Base-by-base conservation (phyloP, 2,797 vertebrate species). In the Micrastur ruficollis region DNA sequence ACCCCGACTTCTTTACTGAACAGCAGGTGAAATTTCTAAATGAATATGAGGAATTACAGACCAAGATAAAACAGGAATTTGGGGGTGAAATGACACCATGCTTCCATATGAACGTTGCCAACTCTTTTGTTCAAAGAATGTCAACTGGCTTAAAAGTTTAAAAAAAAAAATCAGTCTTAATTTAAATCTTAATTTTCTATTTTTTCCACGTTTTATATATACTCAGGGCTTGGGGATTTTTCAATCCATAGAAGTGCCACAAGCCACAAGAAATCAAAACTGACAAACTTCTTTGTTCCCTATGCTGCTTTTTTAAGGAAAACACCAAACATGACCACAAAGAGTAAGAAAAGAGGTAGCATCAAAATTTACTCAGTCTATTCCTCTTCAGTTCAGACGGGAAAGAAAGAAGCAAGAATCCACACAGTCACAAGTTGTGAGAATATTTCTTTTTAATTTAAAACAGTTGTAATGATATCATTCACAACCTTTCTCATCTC, bases 391-490 rank as follows among this genome's bases (percentile, higher is more conserved):
- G 32, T 36, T 70, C 53, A 68, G 53, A 71, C 44, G 89, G 71
- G 53, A 89, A 74, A 65, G 29, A 79, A 80, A 91, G 67, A 86
- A 96, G 81, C 40, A 97, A 89, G 87, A 96, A 88, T 59, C 61
- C 92, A 88, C 86, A 70, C 19, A 91, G 72, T 65, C 80, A 86
- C 67, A 62, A 96, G 79, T 97, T 96, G 97, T 97, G 97, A 97
- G 97, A 98, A 98, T 97, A 97, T 93, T 90, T 97, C 72, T 98
- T 98, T 98, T 98, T 98, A 98, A 98, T 98, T 98, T 97, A 98
- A 98, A 98, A 98, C 87, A 97, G 88, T 76, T 95, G 89, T 97
- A 98, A 97, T 97, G 94, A 95, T 78, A 61, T 97, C 97, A 97
- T 97, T 97, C 95, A 97, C 96, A 97, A 97, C 93, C 96, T 95